Percentiles rank a stretch among this genome's conserved stretches.
These are phyloP conservation scores for Stegodyphus dumicola DNA, from an alignment of 1,140 invertebrate species.

Conservation along the genomic window DNA sequence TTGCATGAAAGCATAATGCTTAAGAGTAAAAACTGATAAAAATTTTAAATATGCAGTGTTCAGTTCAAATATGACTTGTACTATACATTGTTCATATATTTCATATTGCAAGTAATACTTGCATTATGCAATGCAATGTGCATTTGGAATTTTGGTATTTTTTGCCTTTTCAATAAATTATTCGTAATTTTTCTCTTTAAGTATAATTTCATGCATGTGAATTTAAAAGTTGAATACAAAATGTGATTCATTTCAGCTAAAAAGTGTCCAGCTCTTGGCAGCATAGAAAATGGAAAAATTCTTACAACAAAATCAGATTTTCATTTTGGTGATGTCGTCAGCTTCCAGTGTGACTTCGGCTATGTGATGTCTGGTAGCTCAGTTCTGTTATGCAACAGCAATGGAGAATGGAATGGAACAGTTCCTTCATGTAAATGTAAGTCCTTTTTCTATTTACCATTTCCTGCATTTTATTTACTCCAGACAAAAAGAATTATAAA, in stretches of 20 bases:
- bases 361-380: conserved; percentile 86
- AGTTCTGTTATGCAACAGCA: conserved; percentile 86
- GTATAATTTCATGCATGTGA: too few species aligned
- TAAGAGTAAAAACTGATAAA: too few species aligned
- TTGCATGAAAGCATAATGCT: too few species aligned
- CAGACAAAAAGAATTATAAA: too few species aligned
- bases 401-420: conserved; percentile 93
- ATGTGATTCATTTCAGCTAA: conserved; percentile 67
- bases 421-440: conserved; percentile 86
- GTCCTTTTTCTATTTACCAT: neutral
- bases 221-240: too few species aligned
- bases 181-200: neutral
- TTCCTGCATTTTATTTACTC: too few species aligned
- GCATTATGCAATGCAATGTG: neutral
- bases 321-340: conserved; percentile 89
- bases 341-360: conserved; percentile 95
- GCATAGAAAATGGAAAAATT: conserved; percentile 89
- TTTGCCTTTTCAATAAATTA: neutral
- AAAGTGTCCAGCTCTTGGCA: conserved; percentile 82
- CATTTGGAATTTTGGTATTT: neutral
- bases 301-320: conserved; percentile 79
- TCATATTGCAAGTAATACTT: too few species aligned
- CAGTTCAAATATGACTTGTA: too few species aligned
- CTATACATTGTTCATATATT: too few species aligned
- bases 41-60: too few species aligned